Evolutionary conservation across 2,888 invertebrate genomes (phyloP), one percentile per base, ranked within the genome.

Genomic region (Drosophila quinaria): DNA sequence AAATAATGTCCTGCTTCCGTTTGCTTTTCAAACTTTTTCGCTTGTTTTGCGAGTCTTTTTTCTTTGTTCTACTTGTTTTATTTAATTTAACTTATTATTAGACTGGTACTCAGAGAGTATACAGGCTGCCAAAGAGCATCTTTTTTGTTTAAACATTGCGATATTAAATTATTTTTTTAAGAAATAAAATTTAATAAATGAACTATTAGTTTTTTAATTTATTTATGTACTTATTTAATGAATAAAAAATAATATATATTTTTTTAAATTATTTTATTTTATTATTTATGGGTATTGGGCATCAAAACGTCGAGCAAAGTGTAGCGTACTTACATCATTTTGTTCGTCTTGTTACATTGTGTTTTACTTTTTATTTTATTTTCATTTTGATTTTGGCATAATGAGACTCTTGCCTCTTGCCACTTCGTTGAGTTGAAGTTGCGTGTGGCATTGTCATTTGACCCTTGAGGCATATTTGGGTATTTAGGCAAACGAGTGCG

Each of bases 1-100:
- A 89, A 84, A 70, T 74, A 89, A 75, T 85, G 86, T 76, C 64
- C 78, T 75, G 70, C 81, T 89, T 84, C 84, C 85, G 87, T 81
- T 88, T 54, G 67, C 60, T 68, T 70, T 76, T 56, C 51, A 74
- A 72, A 70, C 65, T 52, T 67, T 51, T 54, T 29, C 56, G 49
- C 55, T 51, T 44, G 31, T 64, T 54, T 64, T 61, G 54, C 19
- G 44, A 67, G 47, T 39, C 51, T 50, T 41, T 47, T 42, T 4
- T 46, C 42, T 19, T 42, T 1, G 35, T 35, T 35, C 35, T 5
- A 13, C 5, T 35, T 35, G 5, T 35, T 35, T 5, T 5, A 5
- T 35, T 35, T 41, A 29, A 39, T 29, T 52, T 52, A 13, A 52
- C 25, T 52, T 61, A 15, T n/a, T 31, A 33, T 52, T 37, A 35